phyloP scores from a whole-genome alignment of 2,113 vertebrate genomes.

The Sander lucioperca region DNA sequence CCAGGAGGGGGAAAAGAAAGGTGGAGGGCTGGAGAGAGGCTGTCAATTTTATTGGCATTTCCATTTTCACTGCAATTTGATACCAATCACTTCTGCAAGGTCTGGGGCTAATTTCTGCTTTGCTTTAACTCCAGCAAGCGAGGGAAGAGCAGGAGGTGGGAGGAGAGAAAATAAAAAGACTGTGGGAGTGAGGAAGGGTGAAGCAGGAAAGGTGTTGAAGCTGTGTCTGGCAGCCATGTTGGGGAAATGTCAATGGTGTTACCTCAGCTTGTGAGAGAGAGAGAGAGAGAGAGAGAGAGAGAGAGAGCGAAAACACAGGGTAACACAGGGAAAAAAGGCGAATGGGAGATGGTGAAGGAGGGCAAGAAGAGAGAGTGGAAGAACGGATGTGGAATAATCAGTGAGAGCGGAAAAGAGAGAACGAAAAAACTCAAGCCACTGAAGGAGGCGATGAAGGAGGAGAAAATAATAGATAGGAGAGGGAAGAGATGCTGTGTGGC shows the following conservation, averaged over 20 bases:
- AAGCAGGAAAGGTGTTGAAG: slow-evolving; percentile 68
- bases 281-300: slow-evolving; percentile 15
- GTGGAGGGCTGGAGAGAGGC: slow-evolving; percentile 72
- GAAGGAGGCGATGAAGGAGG: slow-evolving; percentile 22
- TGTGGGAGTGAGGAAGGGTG: slow-evolving; percentile 30
- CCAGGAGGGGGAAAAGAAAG: slow-evolving; percentile 55
- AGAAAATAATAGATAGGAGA: slow-evolving; percentile 43
- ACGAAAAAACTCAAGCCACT: slow-evolving; percentile 15
- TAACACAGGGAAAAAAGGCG: neutral
- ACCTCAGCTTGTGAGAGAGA: slow-evolving; percentile 43
- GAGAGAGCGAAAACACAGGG: neutral
- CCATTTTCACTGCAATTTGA: slow-evolving; percentile 91
- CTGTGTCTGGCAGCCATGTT: slow-evolving; percentile 75
- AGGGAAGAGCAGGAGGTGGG: slow-evolving; percentile 18
- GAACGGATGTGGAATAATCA: slow-evolving; percentile 4
- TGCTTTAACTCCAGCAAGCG: slow-evolving; percentile 70
- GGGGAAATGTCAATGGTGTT: slow-evolving; percentile 73
- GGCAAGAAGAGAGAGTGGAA: neutral
- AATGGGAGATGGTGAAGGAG: neutral
- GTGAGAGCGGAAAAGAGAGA: neutral
- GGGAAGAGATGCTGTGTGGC: slow-evolving; percentile 78
- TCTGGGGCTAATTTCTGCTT: slow-evolving; percentile 86
- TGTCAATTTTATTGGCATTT: slow-evolving; percentile 90
- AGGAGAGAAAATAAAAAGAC: slow-evolving; percentile 10
- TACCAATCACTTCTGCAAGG: slow-evolving; percentile 87